Percentiles rank a stretch among this genome's conserved stretches.
Conservation (phyloP, 2,888 invertebrate species). For the Melanotus villosus region DNA sequence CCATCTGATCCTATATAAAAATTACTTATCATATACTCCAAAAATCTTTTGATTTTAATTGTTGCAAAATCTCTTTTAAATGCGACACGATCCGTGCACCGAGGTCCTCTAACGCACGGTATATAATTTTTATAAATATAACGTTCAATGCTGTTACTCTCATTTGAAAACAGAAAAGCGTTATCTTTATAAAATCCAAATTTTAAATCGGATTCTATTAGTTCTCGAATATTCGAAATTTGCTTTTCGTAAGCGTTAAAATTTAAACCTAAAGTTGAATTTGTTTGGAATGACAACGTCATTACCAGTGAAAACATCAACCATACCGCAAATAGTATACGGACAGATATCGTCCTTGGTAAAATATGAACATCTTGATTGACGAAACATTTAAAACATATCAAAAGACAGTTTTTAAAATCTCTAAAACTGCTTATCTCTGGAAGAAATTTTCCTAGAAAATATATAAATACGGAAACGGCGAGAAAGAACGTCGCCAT, state of each 20-base stretch:
- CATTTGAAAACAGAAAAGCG: not conserved
- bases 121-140: slow-evolving; percentile 13
- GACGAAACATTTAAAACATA: not conserved
- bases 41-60: slow-evolving; percentile 3
- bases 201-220: slow-evolving; percentile 28
- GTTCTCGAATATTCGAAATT: slow-evolving; percentile 35
- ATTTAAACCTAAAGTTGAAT: slow-evolving; percentile 33
- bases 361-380: not conserved
- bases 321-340: slow-evolving; percentile 20
- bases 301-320: not conserved
- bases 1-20: slow-evolving; percentile 12
- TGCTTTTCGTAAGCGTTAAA: slow-evolving; percentile 30
- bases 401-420: not conserved
- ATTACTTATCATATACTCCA: slow-evolving; percentile 13
- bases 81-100: slow-evolving; percentile 14
- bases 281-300: slow-evolving; percentile 32
- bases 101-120: not conserved
- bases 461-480: not conserved
- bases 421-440: not conserved
- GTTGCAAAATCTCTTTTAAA: slow-evolving; percentile 23
- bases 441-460: not conserved
- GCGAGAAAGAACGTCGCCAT: not conserved
- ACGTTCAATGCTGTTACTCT: not conserved
- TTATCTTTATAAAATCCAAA: slow-evolving; percentile 9
- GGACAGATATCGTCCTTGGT: not conserved